Base-by-base conservation (phyloP, 2,888 invertebrate genomes). In the Hybos culiciformis region DNA sequence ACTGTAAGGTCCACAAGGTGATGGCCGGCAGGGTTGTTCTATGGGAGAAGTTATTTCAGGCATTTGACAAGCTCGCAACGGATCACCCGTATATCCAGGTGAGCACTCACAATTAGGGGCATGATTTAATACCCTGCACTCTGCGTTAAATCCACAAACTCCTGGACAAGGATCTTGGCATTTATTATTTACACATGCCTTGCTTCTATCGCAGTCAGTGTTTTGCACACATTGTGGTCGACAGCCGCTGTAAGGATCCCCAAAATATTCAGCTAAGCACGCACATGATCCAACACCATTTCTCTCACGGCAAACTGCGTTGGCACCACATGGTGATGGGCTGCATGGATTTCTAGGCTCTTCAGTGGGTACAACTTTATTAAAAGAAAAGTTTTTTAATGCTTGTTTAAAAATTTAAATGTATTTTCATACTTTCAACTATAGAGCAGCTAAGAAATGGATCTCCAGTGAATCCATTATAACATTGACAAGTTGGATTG, bases 151-250 rank as follows among this genome's bases (percentile, higher is more conserved):
- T 51, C 84, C 85, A 62, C 85, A 85, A 48, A 74, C 77, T 50
- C 83, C 83, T 45, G 77, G 76, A 59, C 85, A 85, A 43, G 85
- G 84, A 64, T 85, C 77, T 57, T 73, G 71, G 60, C 86, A 86
- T 69, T 82, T 83, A 62, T 81, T 80, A 61, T 78, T 79, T 48
- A 78, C 72, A 67, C 87, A 87, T 44, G 83, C 80, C 62, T 70
- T 76, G 51, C 78, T 73, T 52, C 72, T 70, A 50, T 77, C 69
- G 60, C 85, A 85, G 57, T 84, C 84, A 41, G 76, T 75, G 60
- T 83, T 84, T 66, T 81, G 78, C 34, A 81, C 74, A 59, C 84
- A 85, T 69, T 84, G 82, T n/a, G 83, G 83, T 53, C 83, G 73
- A 62, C 85, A 85, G 34, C 82, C 81, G 48, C 72, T 70, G 61